Conservation (phyloP, 2,888 invertebrate species). For the Zygogramma bicolorata region DNA sequence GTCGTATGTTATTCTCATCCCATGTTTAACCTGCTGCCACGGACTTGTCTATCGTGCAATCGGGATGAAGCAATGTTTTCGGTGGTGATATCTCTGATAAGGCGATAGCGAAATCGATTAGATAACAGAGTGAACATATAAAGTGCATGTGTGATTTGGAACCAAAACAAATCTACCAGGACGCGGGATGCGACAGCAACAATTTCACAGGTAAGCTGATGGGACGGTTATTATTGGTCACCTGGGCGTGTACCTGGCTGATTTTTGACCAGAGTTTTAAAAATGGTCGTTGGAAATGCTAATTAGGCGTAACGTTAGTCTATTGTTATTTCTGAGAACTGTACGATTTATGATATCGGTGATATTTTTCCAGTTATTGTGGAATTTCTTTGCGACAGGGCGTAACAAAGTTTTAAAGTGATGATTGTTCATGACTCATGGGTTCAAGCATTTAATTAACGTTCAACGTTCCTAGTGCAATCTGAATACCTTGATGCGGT, state of each 20-base stretch:
- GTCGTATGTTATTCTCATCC: slow-evolving; percentile 12
- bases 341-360: neutral
- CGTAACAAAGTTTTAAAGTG: neutral
- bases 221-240: slow-evolving; percentile 12
- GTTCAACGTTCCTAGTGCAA: neutral
- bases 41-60: slow-evolving; percentile 14
- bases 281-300: neutral
- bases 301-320: neutral
- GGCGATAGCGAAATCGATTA: slow-evolving; percentile 35
- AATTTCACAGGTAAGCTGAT: slow-evolving; percentile 41
- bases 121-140: slow-evolving; percentile 27
- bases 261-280: neutral
- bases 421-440: slow-evolving; percentile 5
- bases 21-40: slow-evolving; percentile 29
- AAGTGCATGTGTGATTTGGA: slow-evolving; percentile 23
- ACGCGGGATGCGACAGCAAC: slow-evolving; percentile 38
- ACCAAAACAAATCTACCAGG: slow-evolving; percentile 27
- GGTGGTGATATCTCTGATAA: slow-evolving; percentile 26
- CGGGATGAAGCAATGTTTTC: slow-evolving; percentile 33
- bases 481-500: neutral
- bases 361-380: neutral
- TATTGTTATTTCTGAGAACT: neutral
- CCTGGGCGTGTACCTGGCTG: slow-evolving; percentile 39
- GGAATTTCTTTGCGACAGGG: neutral
- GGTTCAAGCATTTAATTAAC: neutral